A percentile compares a stretch with the other conserved stretches of the same genome.
Conservation (phyloP, 2,113 vertebrate species). For the Piprites chloris region DNA sequence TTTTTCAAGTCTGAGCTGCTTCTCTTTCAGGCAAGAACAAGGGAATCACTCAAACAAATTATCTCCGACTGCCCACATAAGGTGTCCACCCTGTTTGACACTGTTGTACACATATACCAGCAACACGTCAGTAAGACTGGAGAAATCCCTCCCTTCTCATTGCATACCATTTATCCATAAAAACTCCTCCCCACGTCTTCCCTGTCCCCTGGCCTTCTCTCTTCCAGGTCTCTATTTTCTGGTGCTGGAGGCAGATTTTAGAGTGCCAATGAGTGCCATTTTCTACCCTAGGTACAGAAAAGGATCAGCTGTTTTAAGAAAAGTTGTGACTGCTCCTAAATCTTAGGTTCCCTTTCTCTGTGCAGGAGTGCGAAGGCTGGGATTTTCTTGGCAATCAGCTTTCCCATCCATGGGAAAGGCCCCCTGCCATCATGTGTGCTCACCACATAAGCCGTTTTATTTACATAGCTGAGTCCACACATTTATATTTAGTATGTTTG, state of each 20-base stretch:
- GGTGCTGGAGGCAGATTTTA: not conserved
- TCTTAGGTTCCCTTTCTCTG: not conserved
- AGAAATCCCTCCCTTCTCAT: not conserved
- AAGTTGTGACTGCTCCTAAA: not conserved
- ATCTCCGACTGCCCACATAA: not conserved
- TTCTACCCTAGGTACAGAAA: not conserved
- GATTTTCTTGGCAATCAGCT: not conserved
- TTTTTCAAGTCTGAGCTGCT: not conserved
- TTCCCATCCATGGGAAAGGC: not conserved
- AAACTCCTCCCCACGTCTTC: not conserved
- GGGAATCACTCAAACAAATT: not conserved
- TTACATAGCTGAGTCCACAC: slow-evolving; percentile 21
- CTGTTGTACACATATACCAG: not conserved
- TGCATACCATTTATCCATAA: not conserved
- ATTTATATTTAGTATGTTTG: slow-evolving; percentile 17
- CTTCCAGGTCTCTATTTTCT: not conserved
- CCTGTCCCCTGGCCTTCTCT: not conserved
- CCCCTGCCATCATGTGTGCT: not conserved
- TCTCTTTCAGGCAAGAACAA: not conserved
- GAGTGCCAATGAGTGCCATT: not conserved
- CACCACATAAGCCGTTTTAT: not conserved
- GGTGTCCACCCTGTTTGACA: not conserved
- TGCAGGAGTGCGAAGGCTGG: not conserved
- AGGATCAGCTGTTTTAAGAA: not conserved
- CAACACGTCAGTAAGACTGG: not conserved